These are phyloP conservation scores for Oscarella lobularis DNA, from an alignment of 37 sponge, comb jelly and placozoan genomes.

Conservation along the genomic window DNA sequence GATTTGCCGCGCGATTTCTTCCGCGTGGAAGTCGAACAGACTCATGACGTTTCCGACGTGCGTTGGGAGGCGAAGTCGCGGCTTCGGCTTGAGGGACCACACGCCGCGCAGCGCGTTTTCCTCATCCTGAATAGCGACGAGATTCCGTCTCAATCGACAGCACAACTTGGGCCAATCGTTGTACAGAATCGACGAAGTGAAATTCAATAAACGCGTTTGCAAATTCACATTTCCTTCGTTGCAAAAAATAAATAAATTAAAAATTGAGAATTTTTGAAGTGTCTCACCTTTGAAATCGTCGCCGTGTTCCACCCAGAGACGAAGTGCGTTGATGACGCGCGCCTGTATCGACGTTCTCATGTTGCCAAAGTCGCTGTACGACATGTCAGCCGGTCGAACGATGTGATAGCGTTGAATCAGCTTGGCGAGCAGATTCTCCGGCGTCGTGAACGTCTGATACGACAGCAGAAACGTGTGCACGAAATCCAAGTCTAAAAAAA, in stretches of 20 bases:
- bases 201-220: not conserved
- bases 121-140: constrained; percentile 62
- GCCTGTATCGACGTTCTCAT: constrained; percentile 77
- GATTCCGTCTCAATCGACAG: constrained; percentile 53
- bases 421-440: constrained; percentile 65
- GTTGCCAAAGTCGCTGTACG: constrained; percentile 41
- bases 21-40: constrained; percentile 83
- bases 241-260: not conserved
- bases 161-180: constrained; percentile 62
- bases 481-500: constrained; percentile 62
- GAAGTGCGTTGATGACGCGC: constrained; percentile 83
- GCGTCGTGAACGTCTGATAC: constrained; percentile 82
- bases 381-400: constrained; percentile 47
- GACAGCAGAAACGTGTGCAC: constrained; percentile 84
- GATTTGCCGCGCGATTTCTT: constrained; percentile 84
- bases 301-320: constrained; percentile 77
- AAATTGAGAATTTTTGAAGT: not conserved
- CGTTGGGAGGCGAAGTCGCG: constrained; percentile 30
- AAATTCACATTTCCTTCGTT: not conserved
- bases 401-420: constrained; percentile 86
- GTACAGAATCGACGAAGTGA: constrained; percentile 15
- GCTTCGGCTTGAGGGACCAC: not conserved
- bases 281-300: constrained; percentile 76
- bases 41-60: constrained; percentile 30
- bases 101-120: not conserved